Percentiles rank a stretch among this genome's conserved stretches.
Conservation (phyloP, 2,797 vertebrate genomes). For the Phylloscopus collybita region DNA sequence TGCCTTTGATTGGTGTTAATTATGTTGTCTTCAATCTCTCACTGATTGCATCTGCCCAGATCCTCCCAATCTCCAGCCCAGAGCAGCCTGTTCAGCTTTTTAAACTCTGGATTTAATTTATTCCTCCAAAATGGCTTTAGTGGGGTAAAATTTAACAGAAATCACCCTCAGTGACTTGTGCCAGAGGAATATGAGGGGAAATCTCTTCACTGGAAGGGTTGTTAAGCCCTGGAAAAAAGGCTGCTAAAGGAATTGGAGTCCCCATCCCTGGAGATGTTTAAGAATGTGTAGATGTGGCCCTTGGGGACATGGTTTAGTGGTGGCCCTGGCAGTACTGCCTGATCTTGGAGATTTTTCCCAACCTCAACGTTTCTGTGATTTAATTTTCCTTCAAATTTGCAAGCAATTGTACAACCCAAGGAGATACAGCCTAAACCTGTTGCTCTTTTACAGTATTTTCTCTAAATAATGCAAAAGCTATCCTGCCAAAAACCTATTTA, state of each 20-base stretch:
- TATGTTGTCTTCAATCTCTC: background rate
- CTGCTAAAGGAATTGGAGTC: background rate
- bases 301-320: background rate
- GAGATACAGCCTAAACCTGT: background rate
- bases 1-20: background rate
- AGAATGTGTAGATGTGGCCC: background rate
- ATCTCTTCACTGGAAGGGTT: background rate
- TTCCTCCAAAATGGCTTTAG: background rate
- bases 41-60: background rate
- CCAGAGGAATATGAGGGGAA: background rate
- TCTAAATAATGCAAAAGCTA: background rate
- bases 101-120: background rate
- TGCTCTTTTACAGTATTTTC: background rate
- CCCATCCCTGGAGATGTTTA: background rate
- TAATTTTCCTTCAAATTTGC: background rate
- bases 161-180: background rate
- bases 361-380: accelerated
- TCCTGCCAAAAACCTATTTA: background rate
- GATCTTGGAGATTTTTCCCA: background rate
- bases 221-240: background rate
- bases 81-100: background rate
- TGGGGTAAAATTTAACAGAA: background rate
- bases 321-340: background rate
- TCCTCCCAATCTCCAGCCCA: background rate
- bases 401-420: background rate